phyloP scores from a whole-genome alignment of 2,797 vertebrate species.

The Spatula versicolor region DNA sequence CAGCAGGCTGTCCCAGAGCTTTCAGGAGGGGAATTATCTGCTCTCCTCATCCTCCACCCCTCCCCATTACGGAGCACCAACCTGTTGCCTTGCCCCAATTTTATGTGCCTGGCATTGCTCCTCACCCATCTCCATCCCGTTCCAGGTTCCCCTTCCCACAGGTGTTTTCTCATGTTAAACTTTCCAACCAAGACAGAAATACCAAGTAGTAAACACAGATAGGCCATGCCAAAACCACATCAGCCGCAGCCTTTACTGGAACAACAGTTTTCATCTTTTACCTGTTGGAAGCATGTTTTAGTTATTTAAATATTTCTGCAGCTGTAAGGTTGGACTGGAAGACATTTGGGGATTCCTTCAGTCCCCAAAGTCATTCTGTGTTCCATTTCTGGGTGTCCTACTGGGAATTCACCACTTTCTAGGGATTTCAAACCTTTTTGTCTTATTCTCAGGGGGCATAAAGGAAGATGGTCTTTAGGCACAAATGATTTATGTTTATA shows the following conservation, averaged over 20 bases:
- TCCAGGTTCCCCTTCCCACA: not conserved
- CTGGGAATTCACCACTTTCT: not conserved
- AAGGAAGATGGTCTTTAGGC: not conserved
- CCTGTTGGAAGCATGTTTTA: not conserved
- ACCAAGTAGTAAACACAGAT: not conserved
- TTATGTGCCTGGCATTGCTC: fast-evolving
- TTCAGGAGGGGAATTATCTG: not conserved
- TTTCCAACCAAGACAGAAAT: not conserved
- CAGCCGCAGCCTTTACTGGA: not conserved
- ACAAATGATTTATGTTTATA: not conserved
- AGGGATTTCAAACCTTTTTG: not conserved
- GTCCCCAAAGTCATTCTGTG: not conserved
- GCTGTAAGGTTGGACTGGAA: not conserved
- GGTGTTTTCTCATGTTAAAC: not conserved
- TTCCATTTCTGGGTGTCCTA: not conserved
- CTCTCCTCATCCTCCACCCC: not conserved
- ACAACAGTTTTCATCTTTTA: not conserved
- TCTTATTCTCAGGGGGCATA: fast-evolving
- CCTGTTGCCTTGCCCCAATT: not conserved
- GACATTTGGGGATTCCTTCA: not conserved
- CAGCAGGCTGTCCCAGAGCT: not conserved
- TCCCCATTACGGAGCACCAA: not conserved
- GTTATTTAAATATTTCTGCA: not conserved
- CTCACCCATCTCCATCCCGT: not conserved
- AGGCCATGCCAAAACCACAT: not conserved